Evolutionary conservation across 2,797 vertebrate species (phyloP), one percentile per base, ranked within the genome.

Genomic region (Karalla daura): DNA sequence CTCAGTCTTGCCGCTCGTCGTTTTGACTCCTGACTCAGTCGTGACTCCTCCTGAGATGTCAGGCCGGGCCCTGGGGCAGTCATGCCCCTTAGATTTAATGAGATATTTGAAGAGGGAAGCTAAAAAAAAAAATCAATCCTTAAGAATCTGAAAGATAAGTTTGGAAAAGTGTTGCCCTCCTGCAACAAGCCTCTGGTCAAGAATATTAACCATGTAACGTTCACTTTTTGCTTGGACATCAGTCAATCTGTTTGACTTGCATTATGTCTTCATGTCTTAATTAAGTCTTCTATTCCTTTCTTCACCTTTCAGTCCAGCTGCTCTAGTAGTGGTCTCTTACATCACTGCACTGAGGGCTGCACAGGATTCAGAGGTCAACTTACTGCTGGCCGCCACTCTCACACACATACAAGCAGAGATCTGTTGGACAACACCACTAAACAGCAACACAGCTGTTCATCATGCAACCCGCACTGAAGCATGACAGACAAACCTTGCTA

Each of bases 11-110:
- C 32, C 51, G 12, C 21, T 49, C 76, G 21, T 30, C 36, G 68
- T 37, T 83, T 67, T 53, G 63, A 60, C 67, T 80, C 65, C 6
- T 76, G 46, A 71, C 46, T 81, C 32, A 8, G 50, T 43, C 49
- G 41, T 56, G 66, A 35, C 35, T 77, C 51, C 21, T 39, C 51
- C 33, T 55, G 43, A 73, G 58, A 27, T n/a, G 33, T 37, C 54
- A 74, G 47, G 10, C 32, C 20, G 52, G 62, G 70, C 67, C 40
- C 7, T 3, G 5, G 60, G 37, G 14, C 35, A 51, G 7, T 8
- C 11, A 11, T 14, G 23, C 25, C 59, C 15, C 45, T 73, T 39
- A 6, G 18, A 77, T 73, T 78, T 47, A 58, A 51, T 44, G 40
- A 76, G 17, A 15, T 49, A 37, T 50, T 47, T 24, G 56, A 54